A percentile compares a stretch with the other conserved stretches of the same genome.
phyloP scores from a whole-genome alignment of 1,140 invertebrate genomes.

The Hestina assimilis region DNA sequence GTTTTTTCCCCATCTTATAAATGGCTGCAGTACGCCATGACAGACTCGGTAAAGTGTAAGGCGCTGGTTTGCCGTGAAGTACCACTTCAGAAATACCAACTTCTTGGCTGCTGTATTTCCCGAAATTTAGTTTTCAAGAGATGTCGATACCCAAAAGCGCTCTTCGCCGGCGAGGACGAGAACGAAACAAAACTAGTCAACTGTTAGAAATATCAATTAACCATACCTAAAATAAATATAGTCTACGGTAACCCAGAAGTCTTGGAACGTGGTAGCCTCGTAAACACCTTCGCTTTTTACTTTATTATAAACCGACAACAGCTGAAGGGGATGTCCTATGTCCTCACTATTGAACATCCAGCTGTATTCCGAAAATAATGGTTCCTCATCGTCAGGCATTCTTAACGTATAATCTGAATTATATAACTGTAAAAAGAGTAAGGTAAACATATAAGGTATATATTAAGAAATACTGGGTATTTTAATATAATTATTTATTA shows the following conservation, averaged over 20 bases:
- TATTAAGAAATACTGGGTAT: no score
- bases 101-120: no score
- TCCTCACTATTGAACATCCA: slow-evolving; percentile 66
- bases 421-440: slow-evolving; percentile 10
- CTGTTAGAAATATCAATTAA: slow-evolving; percentile 5
- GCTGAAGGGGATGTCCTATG: slow-evolving; percentile 78
- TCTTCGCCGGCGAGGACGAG: no score
- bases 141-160: no score
- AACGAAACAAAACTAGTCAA: not conserved
- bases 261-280: slow-evolving; percentile 86
- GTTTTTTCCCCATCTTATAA: no score
- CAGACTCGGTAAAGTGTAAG: no score
- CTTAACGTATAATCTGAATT: slow-evolving; percentile 45
- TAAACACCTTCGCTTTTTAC: slow-evolving; percentile 50
- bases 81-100: no score
- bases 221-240: slow-evolving; percentile 87
- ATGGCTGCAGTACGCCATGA: no score
- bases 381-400: not conserved
- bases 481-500: no score
- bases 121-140: no score
- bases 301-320: slow-evolving; percentile 80
- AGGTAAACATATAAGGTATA: not conserved
- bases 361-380: slow-evolving; percentile 13
- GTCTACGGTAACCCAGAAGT: slow-evolving; percentile 88
- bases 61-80: no score